Evolutionary conservation across 1,140 invertebrate genomes (phyloP), one percentile per base, ranked within the genome.

Genomic region (Drosophila ohnishii): DNA sequence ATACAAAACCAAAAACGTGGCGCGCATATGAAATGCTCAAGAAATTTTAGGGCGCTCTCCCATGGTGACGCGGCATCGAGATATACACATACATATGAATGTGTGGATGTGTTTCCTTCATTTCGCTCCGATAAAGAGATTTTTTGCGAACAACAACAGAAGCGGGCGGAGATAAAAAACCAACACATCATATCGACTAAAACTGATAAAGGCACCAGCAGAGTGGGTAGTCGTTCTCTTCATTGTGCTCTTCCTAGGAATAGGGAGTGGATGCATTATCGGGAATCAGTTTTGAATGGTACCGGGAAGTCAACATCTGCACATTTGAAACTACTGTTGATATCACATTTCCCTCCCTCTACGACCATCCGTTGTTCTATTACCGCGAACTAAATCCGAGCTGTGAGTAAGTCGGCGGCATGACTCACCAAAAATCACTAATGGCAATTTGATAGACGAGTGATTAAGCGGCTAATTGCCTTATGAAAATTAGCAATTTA

Each of bases 11-110:
- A 60, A 66, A 82, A 83, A 87, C 84, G 84, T 88, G 84, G 84
- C 84, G 69, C 45, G 85, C 77, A 84, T 87, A 83, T 37, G 69
- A 70, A 85, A 74, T 75, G 56, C 53, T 75, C 50, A 34, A 64
- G 64, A 55, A 39, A 37, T 77, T 77, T 51, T 40, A 58, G 45
- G 64, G 66, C 79, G 62, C 61, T 63, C 72, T 58, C 28, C 32
- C 58, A 19, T 84, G 80, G 72, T 87, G 83, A 87, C 83, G 84
- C 83, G 83, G 65, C 83, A 86, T 53, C 60, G 60, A 78, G 75
- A 82, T 78, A 81, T 80, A 19, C 1, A 19, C 19, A 19, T 19
- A 19, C 19, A 19, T 45, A 45, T 45, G 73, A 75, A 75, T 73
- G 25, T 48, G 50, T 78, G 65, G 62, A 39, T 61, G 62, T 66